A percentile compares a stretch with the other conserved stretches of the same genome.
Evolutionary conservation across 2,797 vertebrate species (phyloP).

Genomic region (Eleutherodactylus coqui): DNA sequence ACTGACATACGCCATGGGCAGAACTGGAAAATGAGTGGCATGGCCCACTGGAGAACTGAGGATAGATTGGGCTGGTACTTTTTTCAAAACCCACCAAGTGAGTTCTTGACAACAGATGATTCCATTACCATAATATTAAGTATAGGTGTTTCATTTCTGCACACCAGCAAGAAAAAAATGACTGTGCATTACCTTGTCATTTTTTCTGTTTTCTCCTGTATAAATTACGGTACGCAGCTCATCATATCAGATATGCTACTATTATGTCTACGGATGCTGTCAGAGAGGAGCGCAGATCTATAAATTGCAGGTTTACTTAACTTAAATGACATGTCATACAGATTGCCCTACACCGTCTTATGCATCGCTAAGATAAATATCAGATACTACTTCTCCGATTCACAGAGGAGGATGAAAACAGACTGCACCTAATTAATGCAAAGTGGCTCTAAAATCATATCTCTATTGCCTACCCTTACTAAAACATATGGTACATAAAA

Average conservation of each 20-base stretch:
- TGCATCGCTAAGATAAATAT: not conserved
- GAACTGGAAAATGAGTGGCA: not conserved
- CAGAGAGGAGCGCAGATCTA: not conserved
- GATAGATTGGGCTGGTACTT: not conserved
- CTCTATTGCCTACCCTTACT: not conserved
- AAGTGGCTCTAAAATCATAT: conserved; percentile 24
- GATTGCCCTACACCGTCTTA: not conserved
- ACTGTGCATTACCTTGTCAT: not conserved
- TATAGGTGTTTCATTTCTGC: not conserved
- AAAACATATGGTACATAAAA: conserved; percentile 29
- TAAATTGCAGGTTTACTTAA: not conserved
- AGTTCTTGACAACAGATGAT: not conserved
- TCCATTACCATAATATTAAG: not conserved
- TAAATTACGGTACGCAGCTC: not conserved
- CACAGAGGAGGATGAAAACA: not conserved
- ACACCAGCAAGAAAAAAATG: not conserved
- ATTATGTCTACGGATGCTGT: not conserved
- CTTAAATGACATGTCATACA: not conserved
- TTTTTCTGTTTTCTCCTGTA: not conserved
- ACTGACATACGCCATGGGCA: not conserved
- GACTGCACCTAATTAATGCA: conserved; percentile 24
- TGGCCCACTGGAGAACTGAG: not conserved
- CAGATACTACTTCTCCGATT: not conserved
- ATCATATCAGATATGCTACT: not conserved
- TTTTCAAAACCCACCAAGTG: not conserved